Evolutionary conservation across 2,113 vertebrate species (phyloP).

Genomic region (Scophthalmus maximus): DNA sequence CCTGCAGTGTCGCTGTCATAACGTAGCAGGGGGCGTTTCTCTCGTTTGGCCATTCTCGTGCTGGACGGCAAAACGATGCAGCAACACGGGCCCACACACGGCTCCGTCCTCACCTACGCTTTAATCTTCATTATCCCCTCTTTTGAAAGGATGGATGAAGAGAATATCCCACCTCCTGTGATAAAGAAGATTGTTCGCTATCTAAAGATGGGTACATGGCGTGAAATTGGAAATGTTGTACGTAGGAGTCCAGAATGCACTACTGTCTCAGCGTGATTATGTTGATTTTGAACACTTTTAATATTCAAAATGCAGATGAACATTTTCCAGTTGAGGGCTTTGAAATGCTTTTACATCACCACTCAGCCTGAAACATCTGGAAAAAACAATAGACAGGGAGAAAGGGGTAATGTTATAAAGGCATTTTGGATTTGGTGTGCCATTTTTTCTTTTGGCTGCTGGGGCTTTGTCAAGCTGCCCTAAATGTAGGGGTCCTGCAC

Average conservation of each 20-base stretch:
- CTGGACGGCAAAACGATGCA: constrained; percentile 21
- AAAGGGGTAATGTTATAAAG: constrained; percentile 34
- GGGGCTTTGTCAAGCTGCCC: constrained; percentile 7
- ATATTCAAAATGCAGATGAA: constrained; percentile 73
- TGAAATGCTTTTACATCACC: constrained; percentile 66
- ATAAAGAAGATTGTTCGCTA: constrained; percentile 74
- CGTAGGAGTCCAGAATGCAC: constrained; percentile 63
- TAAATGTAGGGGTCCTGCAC: too few relatives aligned
- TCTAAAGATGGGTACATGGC: constrained; percentile 70
- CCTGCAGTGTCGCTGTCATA: constrained; percentile 17
- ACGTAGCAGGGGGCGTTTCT: constrained; percentile 13
- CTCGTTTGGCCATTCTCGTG: constrained; percentile 12
- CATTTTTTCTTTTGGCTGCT: constrained; percentile 32
- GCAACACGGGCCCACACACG: constrained; percentile 7
- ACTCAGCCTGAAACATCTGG: constrained; percentile 54
- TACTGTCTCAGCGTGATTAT: constrained; percentile 62
- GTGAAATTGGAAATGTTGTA: constrained; percentile 77
- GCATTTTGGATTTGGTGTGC: constrained; percentile 36
- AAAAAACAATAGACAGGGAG: constrained; percentile 46
- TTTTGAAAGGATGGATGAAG: constrained; percentile 60
- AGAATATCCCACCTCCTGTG: constrained; percentile 57
- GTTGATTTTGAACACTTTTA: constrained; percentile 70
- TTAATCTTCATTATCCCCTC: constrained; percentile 64
- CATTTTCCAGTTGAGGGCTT: constrained; percentile 67
- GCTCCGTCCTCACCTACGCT: constrained; percentile 41